Evolutionary conservation across 2,113 vertebrate genomes (phyloP).

Genomic region (Indri indri): DNA sequence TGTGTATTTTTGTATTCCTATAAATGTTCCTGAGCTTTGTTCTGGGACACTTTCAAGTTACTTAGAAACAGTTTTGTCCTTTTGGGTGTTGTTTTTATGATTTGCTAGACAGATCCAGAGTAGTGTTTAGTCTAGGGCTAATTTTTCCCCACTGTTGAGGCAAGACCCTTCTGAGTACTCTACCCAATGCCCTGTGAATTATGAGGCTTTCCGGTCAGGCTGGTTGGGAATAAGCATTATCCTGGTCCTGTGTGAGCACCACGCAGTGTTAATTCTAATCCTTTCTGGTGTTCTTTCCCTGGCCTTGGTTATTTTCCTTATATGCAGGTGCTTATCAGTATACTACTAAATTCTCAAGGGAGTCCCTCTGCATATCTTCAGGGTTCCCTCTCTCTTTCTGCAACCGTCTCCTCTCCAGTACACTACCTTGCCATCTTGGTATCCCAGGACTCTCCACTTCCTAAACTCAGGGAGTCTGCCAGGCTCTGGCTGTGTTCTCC

Average conservation of each 20-base stretch:
- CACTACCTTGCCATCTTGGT: neutral
- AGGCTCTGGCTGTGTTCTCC: neutral
- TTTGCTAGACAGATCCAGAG: constrained; percentile 26
- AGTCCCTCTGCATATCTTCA: neutral
- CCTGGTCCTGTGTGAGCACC: neutral
- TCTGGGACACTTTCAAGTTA: constrained; percentile 27
- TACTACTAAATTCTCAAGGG: neutral
- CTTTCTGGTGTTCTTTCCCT: neutral
- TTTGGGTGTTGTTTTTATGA: constrained; percentile 41
- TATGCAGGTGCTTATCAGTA: neutral
- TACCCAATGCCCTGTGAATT: neutral
- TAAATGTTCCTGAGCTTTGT: constrained; percentile 55
- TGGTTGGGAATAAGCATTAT: neutral
- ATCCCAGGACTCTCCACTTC: neutral
- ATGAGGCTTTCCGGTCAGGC: neutral
- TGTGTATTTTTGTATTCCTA: constrained; percentile 19
- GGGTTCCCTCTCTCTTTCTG: neutral
- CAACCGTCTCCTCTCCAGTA: neutral
- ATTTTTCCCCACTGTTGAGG: constrained; percentile 19
- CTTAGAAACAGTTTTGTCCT: constrained; percentile 41
- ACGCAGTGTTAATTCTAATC: neutral
- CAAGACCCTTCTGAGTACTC: constrained; percentile 11
- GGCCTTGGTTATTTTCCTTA: neutral
- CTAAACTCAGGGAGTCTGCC: neutral
- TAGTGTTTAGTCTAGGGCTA: constrained; percentile 52